Base-by-base conservation (phyloP, 2,113 vertebrate genomes). In the Anas platyrhynchos region DNA sequence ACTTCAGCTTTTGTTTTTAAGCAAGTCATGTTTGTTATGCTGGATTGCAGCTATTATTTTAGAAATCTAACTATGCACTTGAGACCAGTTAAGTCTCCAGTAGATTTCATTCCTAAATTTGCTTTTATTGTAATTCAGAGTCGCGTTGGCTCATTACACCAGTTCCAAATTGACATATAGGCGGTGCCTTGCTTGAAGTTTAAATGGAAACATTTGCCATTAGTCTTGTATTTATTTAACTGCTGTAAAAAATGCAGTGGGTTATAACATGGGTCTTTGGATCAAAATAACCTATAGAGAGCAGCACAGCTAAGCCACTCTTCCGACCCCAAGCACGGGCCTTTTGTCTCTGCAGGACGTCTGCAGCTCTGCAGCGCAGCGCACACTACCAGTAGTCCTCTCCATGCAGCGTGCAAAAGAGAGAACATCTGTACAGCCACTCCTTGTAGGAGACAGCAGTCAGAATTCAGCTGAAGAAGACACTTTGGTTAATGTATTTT, bases 131-230 rank as follows among this genome's bases (percentile, higher is more conserved):
- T 95, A 94, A 81, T 88, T 93, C 67, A 61, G 76, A 91, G 62
- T 91, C 73, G 77, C 81, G 90, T 74, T 97, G 96, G 93, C 95
- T 95, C 68, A 69, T 76, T 88, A 52, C 62, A 74, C 21, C 71
- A 59, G 27, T 93, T 89, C 86, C 85, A 93, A n/a, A 74, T 55
- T 85, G 89, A 81, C 71, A 46, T 94, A 94, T 75, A 93, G 78
- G 86, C 83, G 4, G 54, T 93, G 62, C 66, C 54, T 73, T 94
- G 90, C 89, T 97, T 96, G 80, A 89, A 95, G 73, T 67, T 96
- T 94, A 96, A 96, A 76, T 93, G 80, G 92, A 97, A 97, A 96
- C 92, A 94, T 92, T 90, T 97, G 95, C 89, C 78, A 80, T 96
- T 96, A 91, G 74, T 68, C 50, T 82, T 86, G 29, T 96, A 44